Evolutionary conservation across 92 coral and sea anemone genomes (phyloP), one percentile per base, ranked within the genome.

Genomic region (Meandrina meandrites): DNA sequence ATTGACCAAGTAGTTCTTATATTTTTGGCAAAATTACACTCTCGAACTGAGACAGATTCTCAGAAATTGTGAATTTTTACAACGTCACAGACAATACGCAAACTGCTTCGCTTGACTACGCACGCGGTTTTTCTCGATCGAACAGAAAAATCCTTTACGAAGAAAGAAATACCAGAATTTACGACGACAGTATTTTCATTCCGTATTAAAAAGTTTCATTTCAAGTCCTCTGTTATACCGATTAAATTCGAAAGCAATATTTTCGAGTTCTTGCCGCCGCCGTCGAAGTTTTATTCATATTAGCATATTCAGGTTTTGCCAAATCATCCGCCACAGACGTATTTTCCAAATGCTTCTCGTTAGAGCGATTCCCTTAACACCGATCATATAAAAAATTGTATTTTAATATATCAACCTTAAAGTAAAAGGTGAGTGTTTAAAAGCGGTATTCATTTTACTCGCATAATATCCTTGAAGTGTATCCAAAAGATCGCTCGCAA

Each of bases 51-150:
- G 42, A 31, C 37, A 34, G 31, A 14, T 1, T 31, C 37, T 14
- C 22, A 42, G 30, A 45, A 47, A 50, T 47, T 14, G 80, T 24
- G 81, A 74, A 37, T 76, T 85, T 45, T 42, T 76, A 64, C 88
- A 28, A 76, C 88, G 88, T 40, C 82, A 76, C 82, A n/a, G 5
- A 17, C 10, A 40, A 22, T 31, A 48, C 32, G 17, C 75, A 15
- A 50, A 69, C 66, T 45, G 70, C 16, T 83, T 73, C 37, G 53
- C 35, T 22, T 48, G 87, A 72, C 45, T 36, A 3, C 76, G n/a
- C 21, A 36, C 42, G 76, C 21, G 24, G 45, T 69, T 54, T 27
- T 37, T 73, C 60, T 18, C 47, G 35, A 13, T 51, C 21, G 24
- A 5, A 35, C 74, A 51, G 8, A 50, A 3, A 50, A 71, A 19